phyloP scores from a whole-genome alignment of 2,888 invertebrate genomes.

The Drosophila buzzatii region DNA sequence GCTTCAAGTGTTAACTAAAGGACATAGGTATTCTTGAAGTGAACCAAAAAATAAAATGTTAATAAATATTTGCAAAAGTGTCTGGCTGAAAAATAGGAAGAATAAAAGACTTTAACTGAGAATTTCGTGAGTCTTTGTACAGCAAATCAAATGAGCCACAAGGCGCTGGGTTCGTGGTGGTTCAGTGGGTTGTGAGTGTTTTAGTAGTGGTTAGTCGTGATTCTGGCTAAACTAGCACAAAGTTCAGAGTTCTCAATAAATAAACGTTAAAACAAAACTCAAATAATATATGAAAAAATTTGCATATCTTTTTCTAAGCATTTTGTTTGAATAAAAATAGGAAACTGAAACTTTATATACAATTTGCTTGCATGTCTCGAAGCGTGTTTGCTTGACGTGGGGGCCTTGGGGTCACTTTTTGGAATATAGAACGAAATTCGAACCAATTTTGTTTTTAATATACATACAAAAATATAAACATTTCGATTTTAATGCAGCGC shows the following conservation, averaged over 20 bases:
- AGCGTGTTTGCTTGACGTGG: conserved; percentile 41
- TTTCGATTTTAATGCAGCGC: conserved; percentile 68
- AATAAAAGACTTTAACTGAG: conserved; percentile 43
- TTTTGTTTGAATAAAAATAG: conserved; percentile 37
- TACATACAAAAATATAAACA: conserved; percentile 64
- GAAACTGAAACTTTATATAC: conserved; percentile 7
- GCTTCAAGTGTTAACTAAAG: conserved; percentile 56
- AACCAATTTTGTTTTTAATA: conserved; percentile 67
- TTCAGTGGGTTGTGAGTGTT: conserved; percentile 42
- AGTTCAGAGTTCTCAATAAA: conserved; percentile 36
- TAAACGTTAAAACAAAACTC: conserved; percentile 11
- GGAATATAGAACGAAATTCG: conserved; percentile 83
- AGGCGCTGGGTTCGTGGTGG: conserved; percentile 52
- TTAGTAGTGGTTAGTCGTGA: conserved; percentile 47
- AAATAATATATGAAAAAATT: not conserved
- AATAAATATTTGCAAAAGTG: conserved; percentile 58
- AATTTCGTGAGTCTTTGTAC: conserved; percentile 56
- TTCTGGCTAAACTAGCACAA: conserved; percentile 33
- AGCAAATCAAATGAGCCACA: conserved; percentile 73
- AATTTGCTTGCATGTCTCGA: conserved; percentile 31
- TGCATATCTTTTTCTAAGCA: conserved; percentile 44
- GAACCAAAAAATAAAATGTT: conserved; percentile 24
- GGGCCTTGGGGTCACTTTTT: conserved; percentile 52
- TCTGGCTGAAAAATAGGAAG: conserved; percentile 54
- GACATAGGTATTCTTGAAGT: conserved; percentile 25